Evolutionary conservation across 2,113 vertebrate species (phyloP), one percentile per base, ranked within the genome.

Genomic region (Ptilorrhoa leucosticta): DNA sequence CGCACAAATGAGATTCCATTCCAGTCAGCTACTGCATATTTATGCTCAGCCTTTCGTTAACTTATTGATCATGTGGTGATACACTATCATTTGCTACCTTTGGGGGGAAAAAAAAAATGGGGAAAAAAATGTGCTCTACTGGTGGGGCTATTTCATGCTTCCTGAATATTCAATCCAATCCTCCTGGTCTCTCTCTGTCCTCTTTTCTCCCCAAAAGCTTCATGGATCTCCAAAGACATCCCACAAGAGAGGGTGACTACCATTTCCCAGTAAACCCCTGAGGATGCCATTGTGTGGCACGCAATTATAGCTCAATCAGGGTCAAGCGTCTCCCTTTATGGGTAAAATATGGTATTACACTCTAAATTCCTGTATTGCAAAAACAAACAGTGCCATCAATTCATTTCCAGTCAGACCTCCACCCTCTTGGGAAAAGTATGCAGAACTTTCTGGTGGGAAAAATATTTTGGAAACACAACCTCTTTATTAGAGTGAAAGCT

Each of bases 401-500:
- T 96, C 87, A 61, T 89, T 97, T 94, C 93, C 88, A 94, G 95
- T 83, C 89, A 94, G 93, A 94, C 89, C 94, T 96, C 91, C 79
- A 73, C 66, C 90, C 96, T 91, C 92, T 48, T 94, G 94, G 93
- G 90, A 92, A 85, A 94, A 97, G 51, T 45, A 87, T 13, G 66
- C 95, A 92, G 83, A 96, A 94, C 78, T 96, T 97, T 97, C 96
- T 96, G 96, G 83, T 97, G 96, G 96, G 96, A 97, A 97, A 97
- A 96, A 68, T 63, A 82, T 45, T 94, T 90, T 84, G 89, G 75
- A 95, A 97, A 54, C 91, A 51, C 78, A 83, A 91, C 86, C 89
- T 90, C 64, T 94, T 81, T 79, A 61, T 70, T 71, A 58, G 82
- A 96, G 58, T 70, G 84, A 90, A 94, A 91, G 69, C 37, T 82